A percentile compares a stretch with the other conserved stretches of the same genome.
These are phyloP conservation scores for Gryllus bimaculatus DNA, from an alignment of 1,140 invertebrate species.

Conservation along the genomic window DNA sequence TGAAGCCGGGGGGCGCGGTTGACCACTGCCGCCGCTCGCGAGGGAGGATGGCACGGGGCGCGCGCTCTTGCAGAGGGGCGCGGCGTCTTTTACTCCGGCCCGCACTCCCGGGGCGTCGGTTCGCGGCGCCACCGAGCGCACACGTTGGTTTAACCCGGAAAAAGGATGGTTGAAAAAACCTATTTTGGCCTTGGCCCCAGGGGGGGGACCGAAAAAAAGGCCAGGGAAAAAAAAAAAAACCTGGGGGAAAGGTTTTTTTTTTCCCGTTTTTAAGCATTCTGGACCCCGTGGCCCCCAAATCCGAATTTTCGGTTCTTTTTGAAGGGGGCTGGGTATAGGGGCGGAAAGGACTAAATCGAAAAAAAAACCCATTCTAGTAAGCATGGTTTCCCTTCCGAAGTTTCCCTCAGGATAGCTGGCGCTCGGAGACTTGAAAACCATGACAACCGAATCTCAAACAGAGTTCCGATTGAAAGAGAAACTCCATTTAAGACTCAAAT, in stretches of 20 bases:
- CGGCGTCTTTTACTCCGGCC: conserved; percentile 31
- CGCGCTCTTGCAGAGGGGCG: too few relatives aligned
- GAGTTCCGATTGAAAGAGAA: too few relatives aligned
- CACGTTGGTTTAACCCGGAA: conserved; percentile 65
- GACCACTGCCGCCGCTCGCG: too few relatives aligned
- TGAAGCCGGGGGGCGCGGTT: conserved; percentile 32
- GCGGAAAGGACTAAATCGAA: conserved; percentile 92
- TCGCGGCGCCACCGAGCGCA: conserved; percentile 25
- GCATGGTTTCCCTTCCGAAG: conserved; percentile 84
- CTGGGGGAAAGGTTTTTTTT: too few relatives aligned
- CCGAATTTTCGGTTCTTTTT: conserved; percentile 87
- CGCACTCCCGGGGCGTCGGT: conserved; percentile 41
- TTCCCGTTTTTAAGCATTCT: too few relatives aligned
- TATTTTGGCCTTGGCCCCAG: conserved; percentile 80
- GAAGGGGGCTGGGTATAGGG: conserved; percentile 83
- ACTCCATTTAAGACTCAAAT: too few relatives aligned
- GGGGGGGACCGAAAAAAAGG: too few relatives aligned
- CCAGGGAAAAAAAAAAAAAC: too few relatives aligned
- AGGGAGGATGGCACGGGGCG: conserved; percentile 29
- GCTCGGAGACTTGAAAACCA: conserved; percentile 6
- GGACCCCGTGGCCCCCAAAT: too few relatives aligned
- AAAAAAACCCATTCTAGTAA: conserved; percentile 85
- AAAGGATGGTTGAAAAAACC: conserved; percentile 87
- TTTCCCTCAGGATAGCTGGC: conserved; percentile 42
- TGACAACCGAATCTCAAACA: too few relatives aligned